Evolutionary conservation across 1,140 invertebrate genomes (phyloP).

Genomic region (Druon quercuslanigerum): DNA sequence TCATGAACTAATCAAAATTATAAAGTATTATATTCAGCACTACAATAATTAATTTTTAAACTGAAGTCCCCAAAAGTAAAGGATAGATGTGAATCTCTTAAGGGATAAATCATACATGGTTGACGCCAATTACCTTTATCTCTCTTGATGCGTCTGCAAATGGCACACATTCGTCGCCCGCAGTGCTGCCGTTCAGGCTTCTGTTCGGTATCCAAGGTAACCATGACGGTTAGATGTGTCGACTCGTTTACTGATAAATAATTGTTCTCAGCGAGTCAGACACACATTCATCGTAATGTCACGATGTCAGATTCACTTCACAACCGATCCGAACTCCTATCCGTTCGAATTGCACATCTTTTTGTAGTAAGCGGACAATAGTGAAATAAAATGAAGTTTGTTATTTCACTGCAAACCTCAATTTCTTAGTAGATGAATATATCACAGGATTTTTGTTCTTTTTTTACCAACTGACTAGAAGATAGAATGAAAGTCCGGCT

Average conservation of each 20-base stretch:
- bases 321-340: background rate
- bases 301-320: conserved; percentile 20
- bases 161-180: conserved; percentile 73
- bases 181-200: conserved; percentile 73
- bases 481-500: background rate
- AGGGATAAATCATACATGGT: conserved; percentile 9
- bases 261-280: conserved; percentile 19
- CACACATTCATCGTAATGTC: conserved; percentile 18
- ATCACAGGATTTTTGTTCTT: background rate
- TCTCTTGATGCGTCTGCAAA: conserved; percentile 73
- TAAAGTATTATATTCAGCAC: too few relatives aligned
- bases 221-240: conserved; percentile 56
- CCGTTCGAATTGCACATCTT: too few relatives aligned
- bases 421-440: too few relatives aligned
- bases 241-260: conserved; percentile 13
- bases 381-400: too few relatives aligned
- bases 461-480: background rate
- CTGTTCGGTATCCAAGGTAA: conserved; percentile 74
- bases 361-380: too few relatives aligned
- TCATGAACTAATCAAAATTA: too few relatives aligned
- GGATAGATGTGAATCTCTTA: too few relatives aligned
- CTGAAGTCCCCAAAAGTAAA: too few relatives aligned
- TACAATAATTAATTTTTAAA: too few relatives aligned
- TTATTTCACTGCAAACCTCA: too few relatives aligned
- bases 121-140: conserved; percentile 69